Base-by-base conservation (phyloP, 2,113 vertebrate genomes). In the Myrmophylax atrothorax region DNA sequence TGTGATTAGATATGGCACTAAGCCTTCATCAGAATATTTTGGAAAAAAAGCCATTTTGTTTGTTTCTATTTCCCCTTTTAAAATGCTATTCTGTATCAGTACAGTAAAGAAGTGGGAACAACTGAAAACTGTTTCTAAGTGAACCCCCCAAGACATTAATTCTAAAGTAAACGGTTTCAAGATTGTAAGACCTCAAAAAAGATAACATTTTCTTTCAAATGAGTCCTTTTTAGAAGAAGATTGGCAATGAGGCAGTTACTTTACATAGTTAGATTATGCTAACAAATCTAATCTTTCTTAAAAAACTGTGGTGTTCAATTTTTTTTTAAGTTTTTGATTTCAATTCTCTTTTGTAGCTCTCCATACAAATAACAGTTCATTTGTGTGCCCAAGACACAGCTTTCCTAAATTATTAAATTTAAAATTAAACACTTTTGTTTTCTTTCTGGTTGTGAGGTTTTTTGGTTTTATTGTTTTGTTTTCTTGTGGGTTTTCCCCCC, bases 261-360 rank as follows among this genome's bases (percentile, higher is more conserved):
- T 94, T 42, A 46, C 6, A 18, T 31, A 56, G 40, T 69, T 77
- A 35, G 28, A 91, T 66, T 46, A 25, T 18, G 4, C 35, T 10
- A 47, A 42, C 44, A 94, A 91, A 80, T n/a, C 12, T 13, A 69
- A 46, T 58, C 23, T 58, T 1, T 1, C 7, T 58, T 70, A 0
- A 47, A 94, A 14, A 0, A 13, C 0, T 0, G 10, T 56, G 20
- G 2, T 50, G 22, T 3, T 3, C 33, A 10, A 13, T 17, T 8
- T 20, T 63, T 44, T 47, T 16, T 14, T 15, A 0, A 1, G 3
- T 10, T 68, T 64, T 67, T 87, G 3, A 20, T 31, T 76, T 90
- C 46, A 69, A 24, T 62, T 38, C 3, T 73, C 20, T 52, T 82
- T 33, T 77, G 18, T 42, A 77, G 12, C 2, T 66, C 9, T 80